Conservation (phyloP, 1,140 invertebrate species). For the Eumaeus atala region DNA sequence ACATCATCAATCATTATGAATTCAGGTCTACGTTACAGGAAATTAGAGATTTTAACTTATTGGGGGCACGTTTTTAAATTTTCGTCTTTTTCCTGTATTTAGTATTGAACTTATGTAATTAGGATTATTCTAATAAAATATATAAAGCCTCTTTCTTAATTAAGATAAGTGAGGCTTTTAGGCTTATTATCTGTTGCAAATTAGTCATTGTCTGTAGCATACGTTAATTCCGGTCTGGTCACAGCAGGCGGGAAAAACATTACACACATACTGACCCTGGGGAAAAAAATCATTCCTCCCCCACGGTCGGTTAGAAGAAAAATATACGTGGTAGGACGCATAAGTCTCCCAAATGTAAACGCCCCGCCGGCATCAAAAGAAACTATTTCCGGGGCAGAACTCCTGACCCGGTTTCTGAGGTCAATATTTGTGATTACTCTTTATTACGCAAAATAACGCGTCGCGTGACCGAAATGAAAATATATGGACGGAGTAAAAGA, state of each 20-base stretch:
- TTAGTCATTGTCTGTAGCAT: too few relatives aligned
- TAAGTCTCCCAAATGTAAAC: background rate
- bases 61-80: background rate
- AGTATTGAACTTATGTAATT: too few relatives aligned
- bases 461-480: constrained; percentile 14
- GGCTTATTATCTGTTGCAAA: too few relatives aligned
- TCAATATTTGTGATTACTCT: constrained; percentile 16
- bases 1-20: constrained; percentile 8
- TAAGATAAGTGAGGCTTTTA: too few relatives aligned
- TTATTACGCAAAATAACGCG: constrained; percentile 16
- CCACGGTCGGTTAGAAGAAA: background rate
- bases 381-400: constrained; percentile 27
- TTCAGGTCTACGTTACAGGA: background rate
- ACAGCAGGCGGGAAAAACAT: too few relatives aligned
- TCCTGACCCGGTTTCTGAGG: constrained; percentile 23
- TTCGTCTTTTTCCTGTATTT: too few relatives aligned
- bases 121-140: too few relatives aligned
- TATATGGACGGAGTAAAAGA: constrained; percentile 13
- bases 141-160: too few relatives aligned
- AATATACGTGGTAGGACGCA: background rate
- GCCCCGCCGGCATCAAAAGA: constrained; percentile 19
- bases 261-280: too few relatives aligned
- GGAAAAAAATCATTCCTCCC: background rate
- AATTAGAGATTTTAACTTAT: constrained; percentile 8
- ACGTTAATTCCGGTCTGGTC: too few relatives aligned